Base-by-base conservation (phyloP, 2,113 vertebrate genomes). In the Oncorhynchus masou region DNA sequence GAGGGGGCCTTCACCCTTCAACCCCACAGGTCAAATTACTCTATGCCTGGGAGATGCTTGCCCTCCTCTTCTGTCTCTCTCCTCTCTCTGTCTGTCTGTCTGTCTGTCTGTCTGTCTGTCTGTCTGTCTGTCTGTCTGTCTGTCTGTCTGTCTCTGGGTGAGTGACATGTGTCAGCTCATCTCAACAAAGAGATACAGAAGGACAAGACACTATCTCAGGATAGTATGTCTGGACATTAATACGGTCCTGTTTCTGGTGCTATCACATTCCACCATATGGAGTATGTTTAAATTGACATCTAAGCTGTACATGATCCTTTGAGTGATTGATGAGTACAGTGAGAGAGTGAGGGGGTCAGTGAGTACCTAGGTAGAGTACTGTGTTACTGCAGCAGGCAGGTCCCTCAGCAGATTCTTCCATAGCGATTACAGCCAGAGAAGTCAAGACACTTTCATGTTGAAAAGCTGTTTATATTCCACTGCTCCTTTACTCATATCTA, bases 401-500 rank as follows among this genome's bases (percentile, higher is more conserved):
- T 79, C 51, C 31, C 59, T 85, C 89, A 79, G 76, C 16, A 80
- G 76, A 89, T 85, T 67, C 81, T 88, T 88, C 80, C 77, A 84
- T 84, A 90, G 45, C 80, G 82, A 91, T 88, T 84, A 65, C 29
- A 73, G 78, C 75, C 67, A 59, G 74, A 70, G 68, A 81, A 71
- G 81, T 89, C 76, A 80, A 88, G 81, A 91, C 86, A 85, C 86
- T 90, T 92, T 91, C 84, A 87, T 83, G 83, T 68, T 75, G 88
- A 90, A 80, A 80, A 84, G 84, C 85, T 91, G 87, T 92, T 93
- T 93, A 93, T 81, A 89, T 92, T 92, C 86, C 79, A 84, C 27
- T 77, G 71, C 69, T 81, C 77, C 79, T 84, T 70, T 77, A 72
- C 68, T 75, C 83, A 84, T 79, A 83, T 84, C 88, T 86, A 88